phyloP scores from a whole-genome alignment of 1,140 invertebrate genomes.

The Drosophila melanogaster region DNA sequence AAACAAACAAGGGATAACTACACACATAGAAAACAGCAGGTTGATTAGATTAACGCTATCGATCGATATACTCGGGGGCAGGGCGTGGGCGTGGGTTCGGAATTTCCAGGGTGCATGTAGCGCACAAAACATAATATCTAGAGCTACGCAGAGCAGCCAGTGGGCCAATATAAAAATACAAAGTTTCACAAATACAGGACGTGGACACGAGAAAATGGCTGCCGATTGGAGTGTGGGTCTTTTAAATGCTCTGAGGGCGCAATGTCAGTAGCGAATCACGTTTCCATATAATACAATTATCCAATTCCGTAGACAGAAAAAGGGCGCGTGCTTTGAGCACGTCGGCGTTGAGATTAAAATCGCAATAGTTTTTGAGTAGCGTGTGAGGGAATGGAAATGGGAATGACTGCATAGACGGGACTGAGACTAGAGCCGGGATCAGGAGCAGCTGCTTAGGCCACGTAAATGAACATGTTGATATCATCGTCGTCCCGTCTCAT shows the following conservation, averaged over 20 bases:
- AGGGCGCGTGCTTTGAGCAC: conserved; percentile 51
- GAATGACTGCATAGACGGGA: conserved; percentile 43
- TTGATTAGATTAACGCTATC: conserved; percentile 52
- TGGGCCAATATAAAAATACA: conserved; percentile 50
- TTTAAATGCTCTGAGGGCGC: conserved; percentile 51
- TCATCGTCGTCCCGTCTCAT: conserved; percentile 98
- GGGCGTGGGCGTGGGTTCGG: conserved; percentile 1
- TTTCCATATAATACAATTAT: conserved; percentile 56
- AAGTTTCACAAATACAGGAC: conserved; percentile 32
- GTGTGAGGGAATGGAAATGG: conserved; percentile 34
- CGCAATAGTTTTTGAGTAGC: conserved; percentile 17
- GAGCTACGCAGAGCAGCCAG: conserved; percentile 33
- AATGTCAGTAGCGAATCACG: conserved; percentile 45
- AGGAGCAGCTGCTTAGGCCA: conserved; percentile 89
- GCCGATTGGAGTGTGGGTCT: conserved; percentile 15
- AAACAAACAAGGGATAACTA: conserved; percentile 40
- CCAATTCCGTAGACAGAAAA: conserved; percentile 45
- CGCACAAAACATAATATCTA: conserved; percentile 44
- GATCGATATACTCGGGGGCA: conserved; percentile 30
- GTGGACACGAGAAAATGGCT: conserved; percentile 8
- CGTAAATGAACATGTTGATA: conserved; percentile 99
- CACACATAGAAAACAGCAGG: conserved; percentile 50
- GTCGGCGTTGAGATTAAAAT: conserved; percentile 51
- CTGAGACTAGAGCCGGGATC: conserved; percentile 38
- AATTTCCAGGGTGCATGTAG: conserved; percentile 10